Base-by-base conservation (phyloP, 1,140 invertebrate genomes). In the Campoletis sonorensis region DNA sequence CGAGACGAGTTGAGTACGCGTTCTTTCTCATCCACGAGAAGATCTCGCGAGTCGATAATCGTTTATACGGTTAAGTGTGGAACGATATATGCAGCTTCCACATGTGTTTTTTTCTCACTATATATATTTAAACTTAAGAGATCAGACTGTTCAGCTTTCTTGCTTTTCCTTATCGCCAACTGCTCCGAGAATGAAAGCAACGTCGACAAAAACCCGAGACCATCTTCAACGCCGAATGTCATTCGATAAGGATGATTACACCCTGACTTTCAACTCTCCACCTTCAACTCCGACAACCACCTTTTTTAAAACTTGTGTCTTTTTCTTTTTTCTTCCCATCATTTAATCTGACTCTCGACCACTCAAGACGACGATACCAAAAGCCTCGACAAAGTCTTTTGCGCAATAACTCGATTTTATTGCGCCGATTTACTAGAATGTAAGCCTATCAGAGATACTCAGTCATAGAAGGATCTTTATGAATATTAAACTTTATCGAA, bases 41-140 rank as follows among this genome's bases (percentile, higher is more conserved):
- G 88, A 91, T 91, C 87, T 86, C 85, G 86, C 87, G 86, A 86
- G 84, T 81, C 87, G 89, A 90, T 91, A 91, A 91, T 90, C 89
- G 88, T 89, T 87, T 89, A 90, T 89, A 89, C 89, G 88, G 87
- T 79, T 79, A 58, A 81, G 80, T 78, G 75, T 54, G 54, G 30
- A 61, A 18, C 76, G 37, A 37, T 64, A 15, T 75, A 64, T 27
- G 49, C 61, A 64, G 72, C 73, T 64, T 54, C 18, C 13, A 11
- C n/a, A 37, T 78, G 13, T 26, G n/a, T 40, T 11, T n/a, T 18
- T 64, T 27, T 78, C 27, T 23, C 4, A 8, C 18, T 23, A 58
- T 58, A 58, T 58, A 58, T 10, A 58, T n/a, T 13, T n/a, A 7
- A n/a, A 58, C 21, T n/a, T 58, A 21, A 18, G 54, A 58, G 18